A percentile compares a stretch with the other conserved stretches of the same genome.
Conservation (phyloP, 2,888 invertebrate genomes). For the Onchidella celtica region DNA sequence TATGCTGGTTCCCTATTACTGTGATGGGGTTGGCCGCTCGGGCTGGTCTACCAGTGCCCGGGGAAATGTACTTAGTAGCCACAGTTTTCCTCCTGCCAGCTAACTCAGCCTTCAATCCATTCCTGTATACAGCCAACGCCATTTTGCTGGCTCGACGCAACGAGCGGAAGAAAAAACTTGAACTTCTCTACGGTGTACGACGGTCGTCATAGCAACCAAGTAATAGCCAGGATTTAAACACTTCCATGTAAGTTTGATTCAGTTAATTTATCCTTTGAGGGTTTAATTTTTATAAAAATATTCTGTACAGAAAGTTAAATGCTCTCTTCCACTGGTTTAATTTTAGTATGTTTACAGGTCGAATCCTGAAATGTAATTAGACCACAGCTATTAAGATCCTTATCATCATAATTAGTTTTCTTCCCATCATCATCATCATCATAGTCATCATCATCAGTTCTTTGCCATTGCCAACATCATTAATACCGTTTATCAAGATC, state of each 20-base stretch:
- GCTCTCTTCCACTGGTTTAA: too few species aligned
- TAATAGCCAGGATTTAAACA: too few species aligned
- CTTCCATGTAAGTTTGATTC: too few species aligned
- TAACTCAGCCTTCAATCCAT: slow-evolving; percentile 82
- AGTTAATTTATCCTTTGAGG: too few species aligned
- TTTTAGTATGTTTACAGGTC: too few species aligned
- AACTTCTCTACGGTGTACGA: background rate
- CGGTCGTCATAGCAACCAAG: slow-evolving; percentile 6
- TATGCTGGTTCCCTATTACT: slow-evolving; percentile 51
- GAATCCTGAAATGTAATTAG: too few species aligned
- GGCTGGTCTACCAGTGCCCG: slow-evolving; percentile 42
- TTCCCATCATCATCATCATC: background rate
- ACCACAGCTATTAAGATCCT: background rate
- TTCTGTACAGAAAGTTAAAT: too few species aligned
- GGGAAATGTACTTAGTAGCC: slow-evolving; percentile 47
- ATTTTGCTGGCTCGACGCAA: slow-evolving; percentile 42
- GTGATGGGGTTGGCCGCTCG: slow-evolving; percentile 51
- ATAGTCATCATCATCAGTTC: background rate
- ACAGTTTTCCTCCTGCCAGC: slow-evolving; percentile 81
- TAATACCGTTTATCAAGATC: too few species aligned
- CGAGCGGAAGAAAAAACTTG: slow-evolving; percentile 14
- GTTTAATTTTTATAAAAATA: too few species aligned
- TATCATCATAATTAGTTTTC: background rate
- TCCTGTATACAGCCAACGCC: slow-evolving; percentile 51
- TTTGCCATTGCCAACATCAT: background rate